Conservation (phyloP, 2,888 invertebrate species). For the Aelia acuminata region DNA sequence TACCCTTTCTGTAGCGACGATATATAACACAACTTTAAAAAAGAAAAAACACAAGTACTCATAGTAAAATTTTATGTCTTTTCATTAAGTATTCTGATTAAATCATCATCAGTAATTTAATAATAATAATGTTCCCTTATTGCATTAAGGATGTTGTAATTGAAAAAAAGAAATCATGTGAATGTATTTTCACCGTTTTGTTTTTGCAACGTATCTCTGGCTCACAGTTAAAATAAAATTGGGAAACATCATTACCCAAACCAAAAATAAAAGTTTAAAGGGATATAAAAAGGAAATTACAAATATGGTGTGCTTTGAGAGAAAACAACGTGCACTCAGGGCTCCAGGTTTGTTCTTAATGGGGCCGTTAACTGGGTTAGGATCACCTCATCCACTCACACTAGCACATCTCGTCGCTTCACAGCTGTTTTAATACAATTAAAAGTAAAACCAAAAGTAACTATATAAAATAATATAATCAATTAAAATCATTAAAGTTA, state of each 20-base stretch:
- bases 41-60: no score
- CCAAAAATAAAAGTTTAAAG: constrained; percentile 23
- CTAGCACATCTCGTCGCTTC: neutral
- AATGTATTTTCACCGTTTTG: neutral
- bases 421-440: neutral
- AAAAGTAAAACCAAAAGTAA: no score
- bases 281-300: constrained; percentile 11
- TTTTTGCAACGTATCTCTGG: neutral
- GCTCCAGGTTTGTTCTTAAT: constrained; percentile 26
- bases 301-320: constrained; percentile 37
- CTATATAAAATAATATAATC: no score
- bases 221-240: neutral
- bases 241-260: neutral
- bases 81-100: no score
- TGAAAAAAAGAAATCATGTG: neutral
- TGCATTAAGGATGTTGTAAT: no score
- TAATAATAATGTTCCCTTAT: no score
- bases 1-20: no score
- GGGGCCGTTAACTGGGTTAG: neutral
- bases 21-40: no score
- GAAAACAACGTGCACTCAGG: constrained; percentile 46
- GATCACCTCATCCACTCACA: constrained; percentile 42
- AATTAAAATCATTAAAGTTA: no score
- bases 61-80: no score
- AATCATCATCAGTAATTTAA: no score